phyloP scores from a whole-genome alignment of 2,888 invertebrate genomes.

The Tenthredo mesomela region DNA sequence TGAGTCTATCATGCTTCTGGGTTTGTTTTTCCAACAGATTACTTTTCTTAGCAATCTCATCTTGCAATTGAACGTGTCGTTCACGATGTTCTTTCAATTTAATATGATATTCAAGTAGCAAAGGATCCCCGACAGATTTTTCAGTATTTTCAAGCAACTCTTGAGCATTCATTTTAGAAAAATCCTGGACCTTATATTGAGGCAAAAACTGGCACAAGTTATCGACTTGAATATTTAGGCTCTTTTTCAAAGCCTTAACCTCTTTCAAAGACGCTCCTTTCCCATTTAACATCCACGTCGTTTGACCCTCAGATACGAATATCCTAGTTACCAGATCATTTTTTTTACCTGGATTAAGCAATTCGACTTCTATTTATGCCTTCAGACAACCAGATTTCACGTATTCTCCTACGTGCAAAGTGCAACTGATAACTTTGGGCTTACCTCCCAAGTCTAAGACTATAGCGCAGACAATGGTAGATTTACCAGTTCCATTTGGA shows the following conservation, averaged over 20 bases:
- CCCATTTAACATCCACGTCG: conserved; percentile 83
- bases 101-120: conserved; percentile 80
- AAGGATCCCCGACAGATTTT: conserved; percentile 87
- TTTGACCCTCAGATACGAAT: conserved; percentile 80
- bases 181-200: conserved; percentile 97
- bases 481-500: conserved; percentile 97
- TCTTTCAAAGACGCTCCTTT: conserved; percentile 79
- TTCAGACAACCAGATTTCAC: conserved; percentile 86
- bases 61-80: conserved; percentile 76
- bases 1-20: conserved; percentile 79
- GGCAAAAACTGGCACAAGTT: conserved; percentile 97
- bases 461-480: conserved; percentile 95
- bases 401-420: conserved; percentile 76
- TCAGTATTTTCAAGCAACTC: conserved; percentile 92
- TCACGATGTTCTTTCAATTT: conserved; percentile 81
- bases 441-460: conserved; percentile 94
- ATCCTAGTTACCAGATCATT: conserved; percentile 82
- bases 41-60: conserved; percentile 78
- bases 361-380: conserved; percentile 87
- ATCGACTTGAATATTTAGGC: conserved; percentile 84
- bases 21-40: conserved; percentile 79
- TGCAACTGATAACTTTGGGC: conserved; percentile 88
- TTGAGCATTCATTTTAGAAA: conserved; percentile 93
- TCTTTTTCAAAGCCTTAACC: conserved; percentile 79
- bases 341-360: conserved; percentile 80